Evolutionary conservation across 2,113 vertebrate genomes (phyloP), one percentile per base, ranked within the genome.

Genomic region (Gobio gobio): DNA sequence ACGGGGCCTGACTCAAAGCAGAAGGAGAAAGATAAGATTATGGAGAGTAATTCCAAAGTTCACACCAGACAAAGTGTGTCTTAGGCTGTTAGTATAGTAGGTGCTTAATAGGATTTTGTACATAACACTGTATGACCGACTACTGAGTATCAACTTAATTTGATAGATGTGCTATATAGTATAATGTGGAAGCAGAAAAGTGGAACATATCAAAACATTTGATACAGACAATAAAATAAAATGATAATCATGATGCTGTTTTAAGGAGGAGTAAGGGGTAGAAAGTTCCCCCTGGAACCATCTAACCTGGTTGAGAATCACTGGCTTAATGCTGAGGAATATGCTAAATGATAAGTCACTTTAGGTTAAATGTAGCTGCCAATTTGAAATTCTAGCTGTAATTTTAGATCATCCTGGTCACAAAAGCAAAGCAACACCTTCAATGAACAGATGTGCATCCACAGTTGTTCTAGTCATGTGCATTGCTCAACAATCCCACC

Each of bases 1-100:
- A 58, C 18, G 40, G 8, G 64, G 16, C 36, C 33, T 78, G 74
- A 77, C 22, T 76, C 7, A 22, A 58, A 87, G 82, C 82, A n/a
- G 29, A 45, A 20, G 22, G 68, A 13, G 33, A 2, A 18, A 84
- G 87, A 86, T 88, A 72, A 88, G 87, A 88, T 88, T 86, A 88
- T 70, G 51, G 33, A 47, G 36, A 84, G 82, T 9, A 13, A 18
- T 64, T 76, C 77, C 43, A 66, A 33, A 84, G 85, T 86, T 80
- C 74, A 72, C 51, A 70, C 79, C 66, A n/a, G 63, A 86, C 85
- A 88, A 88, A 82, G 81, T 86, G 84, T 43, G 54, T 77, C 85
- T 88, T 88, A 80, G 14, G 26, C 33, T 45, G 8, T 64, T 56
- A 88, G 81, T 78, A 74, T 40, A 51, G 74, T 29, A 13, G 80